These are phyloP conservation scores for Manis pentadactyla DNA, from an alignment of 2,797 vertebrate genomes.

Conservation along the genomic window DNA sequence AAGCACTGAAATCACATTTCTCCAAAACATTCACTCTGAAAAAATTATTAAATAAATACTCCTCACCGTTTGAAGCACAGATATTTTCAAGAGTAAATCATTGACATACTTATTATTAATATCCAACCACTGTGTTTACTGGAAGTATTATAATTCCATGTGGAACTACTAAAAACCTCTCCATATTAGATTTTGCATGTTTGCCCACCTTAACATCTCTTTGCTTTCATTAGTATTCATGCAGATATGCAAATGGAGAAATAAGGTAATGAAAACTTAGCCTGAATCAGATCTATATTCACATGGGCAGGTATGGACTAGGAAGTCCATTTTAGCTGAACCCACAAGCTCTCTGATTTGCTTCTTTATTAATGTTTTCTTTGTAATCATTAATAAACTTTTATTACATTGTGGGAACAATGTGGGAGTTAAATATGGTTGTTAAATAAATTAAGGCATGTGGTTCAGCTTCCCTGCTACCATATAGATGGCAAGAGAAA, in stretches of 20 bases:
- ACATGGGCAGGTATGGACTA: not conserved
- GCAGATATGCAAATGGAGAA: not conserved
- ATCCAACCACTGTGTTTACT: not conserved
- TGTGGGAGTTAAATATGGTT: constrained; percentile 50
- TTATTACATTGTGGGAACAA: constrained; percentile 68
- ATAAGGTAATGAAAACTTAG: constrained; percentile 19
- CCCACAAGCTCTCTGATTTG: constrained; percentile 19
- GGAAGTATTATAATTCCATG: not conserved
- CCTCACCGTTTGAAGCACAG: not conserved
- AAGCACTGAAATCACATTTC: not conserved
- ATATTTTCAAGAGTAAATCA: constrained; percentile 45
- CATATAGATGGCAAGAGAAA: constrained; percentile 47
- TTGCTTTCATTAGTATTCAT: constrained; percentile 2
- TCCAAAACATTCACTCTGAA: not conserved
- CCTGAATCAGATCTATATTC: not conserved
- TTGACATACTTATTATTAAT: constrained; percentile 39
- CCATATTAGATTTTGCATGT: not conserved
- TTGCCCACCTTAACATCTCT: not conserved
- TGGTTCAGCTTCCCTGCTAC: not conserved
- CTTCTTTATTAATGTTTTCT: constrained; percentile 64
- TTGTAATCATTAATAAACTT: constrained; percentile 65
- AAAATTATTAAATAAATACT: constrained; percentile 23
- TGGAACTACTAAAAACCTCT: not conserved
- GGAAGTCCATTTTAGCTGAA: constrained; percentile 31
- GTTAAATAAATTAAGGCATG: constrained; percentile 62